Evolutionary conservation across 2,888 invertebrate genomes (phyloP), one percentile per base, ranked within the genome.

Genomic region (Ectemnius cavifrons): DNA sequence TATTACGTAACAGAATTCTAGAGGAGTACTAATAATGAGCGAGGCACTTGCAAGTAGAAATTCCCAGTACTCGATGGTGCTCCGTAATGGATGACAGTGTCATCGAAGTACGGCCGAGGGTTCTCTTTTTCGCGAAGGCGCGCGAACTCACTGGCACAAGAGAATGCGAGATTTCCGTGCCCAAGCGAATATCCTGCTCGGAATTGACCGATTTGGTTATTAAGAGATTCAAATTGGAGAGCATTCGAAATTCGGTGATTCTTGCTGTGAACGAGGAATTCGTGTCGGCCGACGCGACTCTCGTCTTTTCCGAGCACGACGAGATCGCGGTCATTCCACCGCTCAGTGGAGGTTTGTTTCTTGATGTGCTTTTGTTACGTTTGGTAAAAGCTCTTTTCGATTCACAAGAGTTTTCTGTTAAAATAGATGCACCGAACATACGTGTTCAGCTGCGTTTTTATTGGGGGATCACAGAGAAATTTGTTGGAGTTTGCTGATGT

Each of bases 251-350:
- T 63, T 95, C 93, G 86, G 91, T 98, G 52, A 93, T 98, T 56
- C 85, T 98, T 72, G 96, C 98, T 0, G 91, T 96, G 63, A 98
- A 98, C 92, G 95, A 97, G 87, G 94, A 94, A 80, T 97, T 97
- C 83, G 91, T 93, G 16, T 91, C 92, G 68, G 91, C 93, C 1
- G 91, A 92, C 47, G 90, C 92, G 49, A 90, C 91, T 56, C 90
- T 96, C 52, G 88, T 91, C 23, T 91, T 97, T 5, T 92, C 92
- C 52, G 92, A 94, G 28, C 94, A 93, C 77, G 98, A 98, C 92
- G 96, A 95, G 90, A 93, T 98, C 77, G 98, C 98, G 76, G 93
- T 98, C 14, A 98, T 99, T 87, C 98, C 98, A 66, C 98, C 98
- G 0, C 92, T 99, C 64, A 98, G 98, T 91, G 98, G 98, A 85